Evolutionary conservation across 2,888 invertebrate genomes (phyloP), one percentile per base, ranked within the genome.

Genomic region (Sinotaia quadrata): DNA sequence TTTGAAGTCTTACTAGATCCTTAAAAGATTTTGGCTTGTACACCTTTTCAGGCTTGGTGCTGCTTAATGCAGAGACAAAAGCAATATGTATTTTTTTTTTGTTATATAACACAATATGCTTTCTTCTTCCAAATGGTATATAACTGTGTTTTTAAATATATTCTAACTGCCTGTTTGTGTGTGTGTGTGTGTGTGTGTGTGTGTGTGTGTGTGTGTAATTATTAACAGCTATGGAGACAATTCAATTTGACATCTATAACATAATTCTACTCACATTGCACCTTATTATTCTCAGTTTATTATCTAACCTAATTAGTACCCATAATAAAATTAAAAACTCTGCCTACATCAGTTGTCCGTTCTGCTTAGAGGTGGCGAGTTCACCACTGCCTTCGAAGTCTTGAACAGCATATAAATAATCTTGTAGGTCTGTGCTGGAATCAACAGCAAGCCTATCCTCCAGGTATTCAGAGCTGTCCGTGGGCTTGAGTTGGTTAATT

Each of bases 1-100:
- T 74, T 74, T 86, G 87, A 36, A 86, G 61, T 33, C 78, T 72
- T 5, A 87, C 87, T 57, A 86, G 51, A 36, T 84, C 75, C 41
- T 77, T 79, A 68, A 78, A 83, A 8, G 85, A 75, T 70, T 83
- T 85, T 18, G 73, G 77, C 68, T 79, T 82, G 75, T 62, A 57
- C 18, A 33, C 56, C 37, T 68, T 62, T 33, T 37, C 47, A 4
- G 52, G 56, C n/a, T 67, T 74, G n/a, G n/a, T n/a, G n/a, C n/a
- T n/a, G n/a, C n/a, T n/a, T n/a, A n/a, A n/a, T n/a, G n/a, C n/a
- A n/a, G n/a, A n/a, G n/a, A n/a, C n/a, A n/a, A n/a, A n/a, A n/a
- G n/a, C n/a, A n/a, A n/a, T n/a, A n/a, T n/a, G n/a, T n/a, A n/a
- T n/a, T n/a, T n/a, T n/a, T n/a, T n/a, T n/a, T n/a, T n/a, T n/a